Conservation (phyloP, 2,113 vertebrate species). For the Puntigrus tetrazona region DNA sequence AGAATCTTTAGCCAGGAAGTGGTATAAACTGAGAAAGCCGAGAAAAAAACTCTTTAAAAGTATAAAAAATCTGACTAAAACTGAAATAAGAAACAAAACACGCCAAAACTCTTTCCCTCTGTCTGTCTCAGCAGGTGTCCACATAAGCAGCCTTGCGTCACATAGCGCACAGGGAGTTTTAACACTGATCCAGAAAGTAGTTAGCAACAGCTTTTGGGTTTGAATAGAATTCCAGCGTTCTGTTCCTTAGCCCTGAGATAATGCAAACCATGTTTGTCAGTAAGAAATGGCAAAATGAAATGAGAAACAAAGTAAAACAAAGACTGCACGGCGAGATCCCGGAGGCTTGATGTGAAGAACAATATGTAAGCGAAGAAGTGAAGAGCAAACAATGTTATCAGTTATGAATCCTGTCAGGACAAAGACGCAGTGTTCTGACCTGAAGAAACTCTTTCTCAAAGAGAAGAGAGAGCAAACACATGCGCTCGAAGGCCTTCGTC, state of each 20-base stretch:
- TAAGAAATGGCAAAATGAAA: slow-evolving; percentile 48
- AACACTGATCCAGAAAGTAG: slow-evolving; percentile 48
- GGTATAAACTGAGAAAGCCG: slow-evolving; percentile 62
- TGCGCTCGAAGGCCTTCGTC: neutral
- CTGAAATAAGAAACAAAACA: neutral
- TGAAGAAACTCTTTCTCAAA: slow-evolving; percentile 44
- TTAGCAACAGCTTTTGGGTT: slow-evolving; percentile 42
- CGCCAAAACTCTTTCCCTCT: slow-evolving; percentile 44
- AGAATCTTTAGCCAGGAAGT: slow-evolving; percentile 64
- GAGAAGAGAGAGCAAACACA: slow-evolving; percentile 37
- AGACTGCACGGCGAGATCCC: slow-evolving; percentile 14
- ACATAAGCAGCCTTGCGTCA: slow-evolving; percentile 44
- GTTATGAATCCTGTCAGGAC: slow-evolving; percentile 57
- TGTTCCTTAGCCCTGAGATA: slow-evolving; percentile 48
- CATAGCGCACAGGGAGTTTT: slow-evolving; percentile 13
- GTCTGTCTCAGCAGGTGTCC: slow-evolving; percentile 63
- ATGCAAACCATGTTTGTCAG: slow-evolving; percentile 68
- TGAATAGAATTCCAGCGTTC: slow-evolving; percentile 49
- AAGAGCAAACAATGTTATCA: slow-evolving; percentile 59
- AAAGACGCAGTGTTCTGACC: slow-evolving; percentile 62
- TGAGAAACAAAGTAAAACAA: slow-evolving; percentile 51
- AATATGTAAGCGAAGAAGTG: slow-evolving; percentile 3
- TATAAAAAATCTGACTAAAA: neutral
- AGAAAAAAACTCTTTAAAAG: slow-evolving; percentile 41
- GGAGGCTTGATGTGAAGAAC: neutral